Percentiles rank a stretch among this genome's conserved stretches.
Conservation (phyloP, 2,113 vertebrate genomes). For the Harpagus bidentatus region DNA sequence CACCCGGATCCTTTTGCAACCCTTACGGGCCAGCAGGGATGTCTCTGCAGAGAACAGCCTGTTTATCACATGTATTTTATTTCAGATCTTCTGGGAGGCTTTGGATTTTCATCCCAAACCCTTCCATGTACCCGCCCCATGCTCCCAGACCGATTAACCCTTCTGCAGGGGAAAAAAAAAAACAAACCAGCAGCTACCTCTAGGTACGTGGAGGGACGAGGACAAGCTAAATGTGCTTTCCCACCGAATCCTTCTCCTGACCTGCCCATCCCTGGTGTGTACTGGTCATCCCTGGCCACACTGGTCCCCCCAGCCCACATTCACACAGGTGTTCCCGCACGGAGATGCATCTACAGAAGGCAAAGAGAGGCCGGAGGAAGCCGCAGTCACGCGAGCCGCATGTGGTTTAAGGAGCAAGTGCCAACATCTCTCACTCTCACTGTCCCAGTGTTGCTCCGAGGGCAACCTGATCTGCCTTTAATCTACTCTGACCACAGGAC, state of each 20-base stretch:
- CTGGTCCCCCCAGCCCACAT: not conserved
- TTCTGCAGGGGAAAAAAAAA: not conserved
- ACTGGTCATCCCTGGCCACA: not conserved
- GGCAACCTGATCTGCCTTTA: conserved; percentile 82
- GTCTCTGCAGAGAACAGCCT: not conserved
- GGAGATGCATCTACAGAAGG: not conserved
- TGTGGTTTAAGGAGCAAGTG: conserved; percentile 76
- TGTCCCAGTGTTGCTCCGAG: conserved; percentile 71
- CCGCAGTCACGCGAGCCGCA: conserved; percentile 73
- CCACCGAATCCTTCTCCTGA: not conserved
- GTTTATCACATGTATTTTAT: not conserved
- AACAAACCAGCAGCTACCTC: not conserved
- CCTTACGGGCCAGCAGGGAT: rapidly evolving
- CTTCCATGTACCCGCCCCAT: rapidly evolving
- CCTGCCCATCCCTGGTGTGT: rapidly evolving
- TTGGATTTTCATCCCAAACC: not conserved
- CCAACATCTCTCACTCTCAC: conserved; percentile 81
- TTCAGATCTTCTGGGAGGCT: not conserved
- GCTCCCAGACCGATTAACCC: not conserved
- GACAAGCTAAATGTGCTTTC: not conserved
- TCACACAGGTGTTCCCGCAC: conserved; percentile 66
- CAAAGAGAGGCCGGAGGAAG: conserved; percentile 13
- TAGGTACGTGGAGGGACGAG: not conserved
- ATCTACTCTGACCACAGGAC: conserved; percentile 80
- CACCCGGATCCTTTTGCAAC: rapidly evolving